Base-by-base conservation (phyloP, 92 coral and sea anemone species). In the Scolanthus callimorphus region DNA sequence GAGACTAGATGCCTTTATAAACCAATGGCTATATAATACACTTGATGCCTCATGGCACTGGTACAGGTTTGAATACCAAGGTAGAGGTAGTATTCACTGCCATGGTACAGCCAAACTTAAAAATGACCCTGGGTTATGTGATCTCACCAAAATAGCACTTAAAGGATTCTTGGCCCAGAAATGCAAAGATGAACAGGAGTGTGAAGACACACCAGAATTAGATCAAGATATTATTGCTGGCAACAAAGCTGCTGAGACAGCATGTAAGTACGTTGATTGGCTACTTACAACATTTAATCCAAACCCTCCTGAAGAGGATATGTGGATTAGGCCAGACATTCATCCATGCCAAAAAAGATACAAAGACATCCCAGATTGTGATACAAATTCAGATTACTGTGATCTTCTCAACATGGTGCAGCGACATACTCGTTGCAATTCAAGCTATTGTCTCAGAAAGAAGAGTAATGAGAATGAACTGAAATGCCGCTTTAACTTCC, bases 161-260 rank as follows among this genome's bases (percentile, higher is more conserved):
- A 84, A 67, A 71, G 85, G 85, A 4, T 77, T 65, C 76, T 78
- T 84, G 57, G 90, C 85, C 44, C 85, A 84, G 31, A 84, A 84
- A 65, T 78, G 51, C 58, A 84, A 60, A 55, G 74, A 78, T 78
- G 81, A 84, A 62, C 57, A 84, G 20, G 4, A 31, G 39, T 34
- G 17, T 41, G 17, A 26, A 25, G 74, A 65, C 23, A 48, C 59
- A 54, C 8, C 48, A 12, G 38, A 75, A 65, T 49, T 57, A 39
- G 68, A 77, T 48, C 69, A 63, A 52, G 80, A 77, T 39, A 83
- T 83, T 57, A 67, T 51, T 31, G 81, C 77, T 53, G 82, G 85
- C 26, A 61, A 84, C 6, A 39, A 70, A 55, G 80, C 80, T 4
- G 57, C 74, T 39, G 47, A 66, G 28, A 66, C 57, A 26, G 74